Conservation (phyloP, 2,888 invertebrate species). For the Boloria euphrosyne region DNA sequence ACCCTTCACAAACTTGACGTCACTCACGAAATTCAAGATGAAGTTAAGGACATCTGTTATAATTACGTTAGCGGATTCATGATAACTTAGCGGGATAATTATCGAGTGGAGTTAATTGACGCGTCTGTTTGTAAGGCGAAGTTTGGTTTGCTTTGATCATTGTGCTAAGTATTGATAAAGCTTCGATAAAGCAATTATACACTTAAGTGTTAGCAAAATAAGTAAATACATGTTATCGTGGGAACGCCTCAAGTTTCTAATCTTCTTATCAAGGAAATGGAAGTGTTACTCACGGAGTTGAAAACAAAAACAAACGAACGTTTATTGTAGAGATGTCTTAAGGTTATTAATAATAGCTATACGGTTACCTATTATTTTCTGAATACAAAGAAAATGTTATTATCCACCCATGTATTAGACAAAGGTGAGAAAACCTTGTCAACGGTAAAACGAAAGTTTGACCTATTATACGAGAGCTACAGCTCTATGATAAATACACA, state of each 20-base stretch:
- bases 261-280: constrained; percentile 33
- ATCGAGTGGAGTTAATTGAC: constrained; percentile 42
- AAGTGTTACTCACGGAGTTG: constrained; percentile 22
- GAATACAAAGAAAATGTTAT: constrained; percentile 7
- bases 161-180: constrained; percentile 20
- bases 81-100: constrained; percentile 53
- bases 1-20: constrained; percentile 21
- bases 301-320: constrained; percentile 15
- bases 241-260: constrained; percentile 25
- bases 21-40: constrained; percentile 19
- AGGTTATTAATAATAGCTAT: constrained; percentile 20
- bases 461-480: constrained; percentile 23
- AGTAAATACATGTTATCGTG: constrained; percentile 31
- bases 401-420: constrained; percentile 11
- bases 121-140: constrained; percentile 23
- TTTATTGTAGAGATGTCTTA: constrained; percentile 19
- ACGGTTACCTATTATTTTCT: constrained; percentile 14
- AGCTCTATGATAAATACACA: constrained; percentile 18
- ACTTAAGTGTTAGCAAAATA: constrained; percentile 10
- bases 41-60: constrained; percentile 30
- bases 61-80: constrained; percentile 47
- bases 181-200: constrained; percentile 23
- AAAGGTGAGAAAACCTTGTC: constrained; percentile 31
- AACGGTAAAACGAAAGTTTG: constrained; percentile 36
- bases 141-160: constrained; percentile 32